Evolutionary conservation across 64 coral and sea anemone genomes (phyloP).

Genomic region (Pocillopora damicornis): DNA sequence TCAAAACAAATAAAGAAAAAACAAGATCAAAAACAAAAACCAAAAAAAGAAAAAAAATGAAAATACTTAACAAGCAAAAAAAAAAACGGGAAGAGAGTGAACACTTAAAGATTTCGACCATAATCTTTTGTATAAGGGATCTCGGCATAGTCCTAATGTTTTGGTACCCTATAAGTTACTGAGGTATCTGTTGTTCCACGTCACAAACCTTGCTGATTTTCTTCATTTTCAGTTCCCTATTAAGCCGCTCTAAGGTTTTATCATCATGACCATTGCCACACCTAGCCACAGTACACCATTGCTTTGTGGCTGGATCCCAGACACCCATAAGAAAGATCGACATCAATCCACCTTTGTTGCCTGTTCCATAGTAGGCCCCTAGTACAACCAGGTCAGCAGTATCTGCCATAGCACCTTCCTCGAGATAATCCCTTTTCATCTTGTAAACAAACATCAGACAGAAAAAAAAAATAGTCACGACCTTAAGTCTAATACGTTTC

Average conservation of each 20-base stretch:
- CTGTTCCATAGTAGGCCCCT: constrained; percentile 97
- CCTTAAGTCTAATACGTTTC: no score
- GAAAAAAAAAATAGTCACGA: no score
- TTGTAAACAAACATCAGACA: constrained; percentile 6
- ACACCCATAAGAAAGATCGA: constrained; percentile 97
- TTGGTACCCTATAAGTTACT: not conserved
- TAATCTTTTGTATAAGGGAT: no score
- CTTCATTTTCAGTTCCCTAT: constrained; percentile 84
- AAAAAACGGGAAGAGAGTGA: no score
- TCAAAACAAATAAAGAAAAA: not conserved
- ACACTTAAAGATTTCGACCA: no score
- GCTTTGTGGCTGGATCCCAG: constrained; percentile 65
- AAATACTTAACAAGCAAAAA: no score
- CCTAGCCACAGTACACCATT: constrained; percentile 91
- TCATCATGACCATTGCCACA: constrained; percentile 97
- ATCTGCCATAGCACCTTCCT: constrained; percentile 98
- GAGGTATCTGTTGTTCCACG: not conserved
- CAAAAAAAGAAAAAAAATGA: no score
- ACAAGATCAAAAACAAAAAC: not conserved
- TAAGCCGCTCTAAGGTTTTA: constrained; percentile 83
- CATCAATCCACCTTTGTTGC: constrained; percentile 96
- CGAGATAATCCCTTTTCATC: constrained; percentile 99
- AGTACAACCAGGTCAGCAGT: constrained; percentile 97
- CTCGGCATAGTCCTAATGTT: no score
- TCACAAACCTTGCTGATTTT: constrained; percentile 92